A percentile compares a stretch with the other conserved stretches of the same genome.
Conservation (phyloP, 2,888 invertebrate genomes). For the Onchidella celtica region DNA sequence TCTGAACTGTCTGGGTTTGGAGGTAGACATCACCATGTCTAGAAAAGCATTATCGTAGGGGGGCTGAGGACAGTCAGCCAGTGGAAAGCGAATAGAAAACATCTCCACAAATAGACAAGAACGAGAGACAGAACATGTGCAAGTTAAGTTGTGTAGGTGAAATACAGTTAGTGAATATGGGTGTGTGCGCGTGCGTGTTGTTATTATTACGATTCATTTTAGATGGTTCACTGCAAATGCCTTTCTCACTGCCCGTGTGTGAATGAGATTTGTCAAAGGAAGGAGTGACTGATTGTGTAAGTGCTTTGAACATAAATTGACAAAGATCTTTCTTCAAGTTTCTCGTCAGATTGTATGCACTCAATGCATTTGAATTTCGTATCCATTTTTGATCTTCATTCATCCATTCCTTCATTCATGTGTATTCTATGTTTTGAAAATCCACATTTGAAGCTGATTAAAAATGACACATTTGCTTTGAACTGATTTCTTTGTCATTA, state of each 20-base stretch:
- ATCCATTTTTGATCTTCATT: constrained; percentile 2
- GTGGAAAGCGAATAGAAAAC: too few relatives aligned
- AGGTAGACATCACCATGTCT: too few relatives aligned
- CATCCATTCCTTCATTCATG: constrained; percentile 22
- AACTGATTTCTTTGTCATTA: background rate
- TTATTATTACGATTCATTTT: too few relatives aligned
- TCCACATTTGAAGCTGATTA: background rate
- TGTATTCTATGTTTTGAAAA: constrained; percentile 9
- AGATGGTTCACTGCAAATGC: too few relatives aligned
- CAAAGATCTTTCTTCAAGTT: background rate
- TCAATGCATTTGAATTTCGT: constrained; percentile 17
- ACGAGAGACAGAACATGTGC: too few relatives aligned
- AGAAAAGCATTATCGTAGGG: too few relatives aligned
- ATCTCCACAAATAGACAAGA: too few relatives aligned
- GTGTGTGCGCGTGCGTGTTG: too few relatives aligned
- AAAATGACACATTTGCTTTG: constrained; percentile 21
- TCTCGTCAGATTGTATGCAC: constrained; percentile 4
- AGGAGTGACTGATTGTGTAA: background rate
- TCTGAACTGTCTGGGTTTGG: too few relatives aligned
- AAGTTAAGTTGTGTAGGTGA: too few relatives aligned
- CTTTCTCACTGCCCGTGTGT: background rate
- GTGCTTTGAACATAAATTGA: background rate
- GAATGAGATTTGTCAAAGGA: background rate
- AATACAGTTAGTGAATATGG: too few relatives aligned
- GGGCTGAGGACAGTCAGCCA: too few relatives aligned